A percentile compares a stretch with the other conserved stretches of the same genome.
Conservation (phyloP, 1,140 invertebrate genomes). For the Bombus picipes region DNA sequence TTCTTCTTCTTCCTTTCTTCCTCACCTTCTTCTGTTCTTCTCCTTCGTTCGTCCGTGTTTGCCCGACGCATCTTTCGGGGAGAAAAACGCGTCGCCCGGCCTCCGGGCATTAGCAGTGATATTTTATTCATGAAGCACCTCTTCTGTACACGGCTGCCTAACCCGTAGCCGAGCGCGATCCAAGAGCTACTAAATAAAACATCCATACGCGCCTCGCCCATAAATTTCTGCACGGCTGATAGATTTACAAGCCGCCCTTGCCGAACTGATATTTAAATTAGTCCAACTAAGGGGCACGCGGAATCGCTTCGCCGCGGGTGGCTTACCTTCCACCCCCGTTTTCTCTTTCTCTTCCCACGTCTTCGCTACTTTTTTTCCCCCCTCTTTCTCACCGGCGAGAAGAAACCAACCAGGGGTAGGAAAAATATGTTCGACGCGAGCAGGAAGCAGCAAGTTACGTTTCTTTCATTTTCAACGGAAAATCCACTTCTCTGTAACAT, state of each 20-base stretch:
- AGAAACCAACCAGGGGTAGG: neutral
- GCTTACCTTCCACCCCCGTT: slow-evolving; percentile 51
- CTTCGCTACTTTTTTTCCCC: slow-evolving; percentile 8
- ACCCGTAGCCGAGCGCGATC: slow-evolving; percentile 74
- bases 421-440: slow-evolving; percentile 41
- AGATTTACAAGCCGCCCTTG: slow-evolving; percentile 82
- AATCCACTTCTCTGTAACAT: slow-evolving; percentile 46
- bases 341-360: slow-evolving; percentile 12
- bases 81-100: slow-evolving; percentile 80
- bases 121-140: slow-evolving; percentile 83
- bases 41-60: slow-evolving; percentile 27
- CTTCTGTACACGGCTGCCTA: slow-evolving; percentile 75
- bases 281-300: slow-evolving; percentile 75
- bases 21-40: neutral
- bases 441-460: slow-evolving; percentile 23
- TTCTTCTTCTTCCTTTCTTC: no score
- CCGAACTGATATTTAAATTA: slow-evolving; percentile 83
- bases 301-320: slow-evolving; percentile 73
- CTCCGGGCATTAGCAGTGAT: slow-evolving; percentile 81
- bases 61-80: slow-evolving; percentile 69
- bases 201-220: slow-evolving; percentile 79
- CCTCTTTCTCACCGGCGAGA: neutral
- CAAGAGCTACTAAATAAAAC: slow-evolving; percentile 82
- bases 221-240: slow-evolving; percentile 82
- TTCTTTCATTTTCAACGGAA: slow-evolving; percentile 28